A percentile compares a stretch with the other conserved stretches of the same genome.
Conservation (phyloP, 2,888 invertebrate genomes). For the Archips xylosteana region DNA sequence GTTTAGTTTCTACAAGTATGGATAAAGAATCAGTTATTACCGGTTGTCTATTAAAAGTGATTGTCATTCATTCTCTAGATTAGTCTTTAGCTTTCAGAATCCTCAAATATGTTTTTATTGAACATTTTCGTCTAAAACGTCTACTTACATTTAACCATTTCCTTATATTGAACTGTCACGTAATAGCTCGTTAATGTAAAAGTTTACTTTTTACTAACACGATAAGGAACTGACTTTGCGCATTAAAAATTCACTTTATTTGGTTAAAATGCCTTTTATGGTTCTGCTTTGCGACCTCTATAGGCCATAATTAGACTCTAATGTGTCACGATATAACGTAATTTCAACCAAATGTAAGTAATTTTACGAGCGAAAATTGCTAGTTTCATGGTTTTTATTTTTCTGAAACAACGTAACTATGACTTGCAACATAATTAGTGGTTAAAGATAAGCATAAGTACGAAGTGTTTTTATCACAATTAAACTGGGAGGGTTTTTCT, state of each 20-base stretch:
- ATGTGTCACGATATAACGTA: slow-evolving; percentile 28
- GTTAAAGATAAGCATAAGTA: background rate
- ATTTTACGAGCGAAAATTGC: slow-evolving; percentile 22
- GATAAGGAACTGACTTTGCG: slow-evolving; percentile 12
- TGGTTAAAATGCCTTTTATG: slow-evolving; percentile 37
- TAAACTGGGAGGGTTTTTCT: too few relatives aligned
- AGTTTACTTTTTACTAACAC: slow-evolving; percentile 32
- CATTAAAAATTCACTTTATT: slow-evolving; percentile 40
- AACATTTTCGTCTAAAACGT: background rate
- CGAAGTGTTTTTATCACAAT: too few relatives aligned
- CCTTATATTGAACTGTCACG: slow-evolving; percentile 22
- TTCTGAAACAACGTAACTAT: background rate
- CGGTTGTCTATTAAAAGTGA: too few relatives aligned
- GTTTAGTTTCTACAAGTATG: background rate
- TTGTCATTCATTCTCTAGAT: too few relatives aligned
- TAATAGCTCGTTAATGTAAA: slow-evolving; percentile 20
- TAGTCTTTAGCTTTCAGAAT: too few relatives aligned
- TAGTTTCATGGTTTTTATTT: background rate
- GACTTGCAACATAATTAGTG: background rate
- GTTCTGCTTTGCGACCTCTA: slow-evolving; percentile 27
- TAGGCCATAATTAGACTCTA: slow-evolving; percentile 38
- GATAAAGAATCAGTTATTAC: too few relatives aligned
- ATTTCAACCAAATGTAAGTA: slow-evolving; percentile 14
- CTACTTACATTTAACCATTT: background rate
- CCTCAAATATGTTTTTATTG: background rate